Evolutionary conservation across 1,140 invertebrate genomes (phyloP).

Genomic region (Drepana arcuata): DNA sequence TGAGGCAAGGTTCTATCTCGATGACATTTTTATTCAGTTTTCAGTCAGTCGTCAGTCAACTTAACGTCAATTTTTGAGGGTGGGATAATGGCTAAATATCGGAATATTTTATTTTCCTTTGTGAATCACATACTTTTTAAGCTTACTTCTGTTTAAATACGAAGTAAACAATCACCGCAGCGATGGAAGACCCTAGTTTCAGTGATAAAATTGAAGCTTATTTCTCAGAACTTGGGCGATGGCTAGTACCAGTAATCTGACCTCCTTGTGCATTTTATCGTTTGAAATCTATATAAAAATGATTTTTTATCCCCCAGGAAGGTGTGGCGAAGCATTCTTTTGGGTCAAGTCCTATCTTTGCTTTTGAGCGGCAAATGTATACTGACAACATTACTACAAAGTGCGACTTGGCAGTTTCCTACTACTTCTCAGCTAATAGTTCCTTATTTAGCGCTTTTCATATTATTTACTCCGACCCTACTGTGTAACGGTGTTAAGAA

Average conservation of each 20-base stretch:
- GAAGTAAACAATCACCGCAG: constrained; percentile 10
- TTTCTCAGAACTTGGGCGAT: constrained; percentile 77
- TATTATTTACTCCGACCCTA: constrained; percentile 83
- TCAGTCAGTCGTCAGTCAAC: no score
- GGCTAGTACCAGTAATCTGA: no score
- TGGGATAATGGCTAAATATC: no score
- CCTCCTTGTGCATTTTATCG: no score
- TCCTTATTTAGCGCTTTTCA: constrained; percentile 83
- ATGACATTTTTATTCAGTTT: no score
- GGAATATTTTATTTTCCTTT: no score
- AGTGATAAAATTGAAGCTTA: constrained; percentile 78
- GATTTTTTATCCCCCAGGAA: constrained; percentile 72
- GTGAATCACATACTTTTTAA: no score
- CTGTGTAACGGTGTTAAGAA: constrained; percentile 79
- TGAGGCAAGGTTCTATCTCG: no score
- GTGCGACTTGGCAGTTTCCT: constrained; percentile 77
- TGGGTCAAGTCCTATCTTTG: constrained; percentile 84
- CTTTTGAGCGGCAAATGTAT: constrained; percentile 84
- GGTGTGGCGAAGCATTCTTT: constrained; percentile 82
- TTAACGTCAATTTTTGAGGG: no score
- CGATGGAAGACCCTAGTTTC: constrained; percentile 59
- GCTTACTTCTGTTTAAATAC: constrained; percentile 14
- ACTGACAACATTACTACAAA: constrained; percentile 82
- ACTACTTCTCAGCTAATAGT: constrained; percentile 86
- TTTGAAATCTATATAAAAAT: no score